Percentiles rank a stretch among this genome's conserved stretches.
Evolutionary conservation across 37 sponge, comb jelly and placozoan species (phyloP).

Genomic region (Trichoplax adhaerens): DNA sequence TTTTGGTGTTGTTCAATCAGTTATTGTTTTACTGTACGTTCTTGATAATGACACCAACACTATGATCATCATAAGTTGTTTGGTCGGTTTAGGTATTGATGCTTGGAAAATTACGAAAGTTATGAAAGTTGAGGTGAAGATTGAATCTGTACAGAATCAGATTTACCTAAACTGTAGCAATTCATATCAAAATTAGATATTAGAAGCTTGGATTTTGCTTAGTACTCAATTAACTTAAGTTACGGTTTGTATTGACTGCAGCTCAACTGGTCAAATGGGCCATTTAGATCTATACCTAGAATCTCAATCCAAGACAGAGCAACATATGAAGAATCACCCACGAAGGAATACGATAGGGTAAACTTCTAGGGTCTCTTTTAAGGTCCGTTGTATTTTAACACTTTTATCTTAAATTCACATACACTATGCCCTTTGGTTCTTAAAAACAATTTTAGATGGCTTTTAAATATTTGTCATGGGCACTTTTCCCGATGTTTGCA

Average conservation of each 20-base stretch:
- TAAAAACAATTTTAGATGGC: slow-evolving; percentile 34
- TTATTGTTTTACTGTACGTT: slow-evolving; percentile 87
- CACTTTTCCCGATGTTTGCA: slow-evolving; percentile 78
- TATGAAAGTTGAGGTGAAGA: slow-evolving; percentile 26
- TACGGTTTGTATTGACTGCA: neutral
- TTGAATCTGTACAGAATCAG: too few species aligned
- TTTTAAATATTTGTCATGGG: slow-evolving; percentile 85
- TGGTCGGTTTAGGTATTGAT: slow-evolving; percentile 71
- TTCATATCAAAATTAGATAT: too few species aligned
- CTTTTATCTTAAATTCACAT: too few species aligned
- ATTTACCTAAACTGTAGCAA: too few species aligned
- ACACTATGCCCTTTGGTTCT: too few species aligned
- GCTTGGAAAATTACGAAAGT: slow-evolving; percentile 96
- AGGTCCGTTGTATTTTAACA: neutral
- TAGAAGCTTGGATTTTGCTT: too few species aligned
- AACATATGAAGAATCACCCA: slow-evolving; percentile 76
- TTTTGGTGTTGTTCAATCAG: slow-evolving; percentile 83
- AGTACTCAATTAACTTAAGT: too few species aligned
- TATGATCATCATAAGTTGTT: slow-evolving; percentile 64
- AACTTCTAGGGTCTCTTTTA: neutral
- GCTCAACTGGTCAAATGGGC: slow-evolving; percentile 37
- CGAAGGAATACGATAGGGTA: slow-evolving; percentile 84
- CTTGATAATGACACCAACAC: slow-evolving; percentile 91
- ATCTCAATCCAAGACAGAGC: slow-evolving; percentile 48
- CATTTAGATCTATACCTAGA: slow-evolving; percentile 58